These are phyloP conservation scores for Rallus limicola DNA, from an alignment of 2,113 vertebrate species.

Conservation along the genomic window DNA sequence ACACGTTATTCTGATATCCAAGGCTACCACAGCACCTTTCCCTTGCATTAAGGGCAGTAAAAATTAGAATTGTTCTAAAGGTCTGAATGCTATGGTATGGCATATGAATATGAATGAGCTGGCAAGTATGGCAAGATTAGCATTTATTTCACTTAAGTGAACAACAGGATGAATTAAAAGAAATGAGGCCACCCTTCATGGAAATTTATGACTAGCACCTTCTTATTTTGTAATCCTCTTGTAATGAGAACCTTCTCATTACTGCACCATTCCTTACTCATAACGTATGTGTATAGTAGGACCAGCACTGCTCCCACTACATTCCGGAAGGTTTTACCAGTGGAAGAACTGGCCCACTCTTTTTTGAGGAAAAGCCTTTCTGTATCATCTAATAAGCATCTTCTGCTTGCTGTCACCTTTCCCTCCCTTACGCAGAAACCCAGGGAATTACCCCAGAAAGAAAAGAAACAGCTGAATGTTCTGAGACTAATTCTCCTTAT, in stretches of 20 bases:
- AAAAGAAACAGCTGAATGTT: neutral
- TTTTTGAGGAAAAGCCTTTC: neutral
- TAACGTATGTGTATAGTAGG: neutral
- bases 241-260: slow-evolving; percentile 43
- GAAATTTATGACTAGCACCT: slow-evolving; percentile 59
- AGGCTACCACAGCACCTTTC: neutral
- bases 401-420: neutral
- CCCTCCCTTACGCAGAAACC: neutral
- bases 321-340: neutral
- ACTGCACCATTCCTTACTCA: neutral
- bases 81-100: slow-evolving; percentile 21
- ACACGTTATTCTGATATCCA: neutral
- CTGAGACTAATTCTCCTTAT: neutral
- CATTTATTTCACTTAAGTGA: slow-evolving; percentile 65
- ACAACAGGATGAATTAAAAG: slow-evolving; percentile 61
- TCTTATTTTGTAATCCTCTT: slow-evolving; percentile 59
- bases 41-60: neutral
- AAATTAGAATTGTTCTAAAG: slow-evolving; percentile 23
- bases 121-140: slow-evolving; percentile 19
- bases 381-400: neutral
- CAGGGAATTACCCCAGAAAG: neutral
- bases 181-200: slow-evolving; percentile 51
- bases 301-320: neutral
- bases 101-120: slow-evolving; percentile 48
- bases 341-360: neutral